Conservation (phyloP, 1,140 invertebrate species). For the Papilio dardanus region DNA sequence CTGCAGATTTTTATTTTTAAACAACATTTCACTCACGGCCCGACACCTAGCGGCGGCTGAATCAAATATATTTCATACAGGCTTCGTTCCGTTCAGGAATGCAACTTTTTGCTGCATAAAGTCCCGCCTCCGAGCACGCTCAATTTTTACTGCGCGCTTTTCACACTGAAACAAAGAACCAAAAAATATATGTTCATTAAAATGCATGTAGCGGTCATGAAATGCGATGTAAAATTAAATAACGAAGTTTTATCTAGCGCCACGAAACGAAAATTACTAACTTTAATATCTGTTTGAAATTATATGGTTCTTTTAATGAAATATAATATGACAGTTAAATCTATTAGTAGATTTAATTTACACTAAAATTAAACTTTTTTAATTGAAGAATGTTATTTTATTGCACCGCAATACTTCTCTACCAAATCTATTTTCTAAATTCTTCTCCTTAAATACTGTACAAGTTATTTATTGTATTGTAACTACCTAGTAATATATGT, state of each 20-base stretch:
- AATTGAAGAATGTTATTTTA: too few species aligned
- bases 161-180: background rate
- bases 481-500: too few species aligned
- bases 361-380: too few species aligned
- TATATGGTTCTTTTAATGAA: background rate
- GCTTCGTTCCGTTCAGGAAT: background rate
- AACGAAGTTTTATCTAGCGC: background rate
- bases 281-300: background rate
- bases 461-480: too few species aligned
- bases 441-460: too few species aligned
- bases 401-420: too few species aligned
- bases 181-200: constrained; percentile 8
- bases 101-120: constrained; percentile 10
- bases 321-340: too few species aligned
- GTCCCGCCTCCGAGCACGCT: background rate
- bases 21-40: background rate
- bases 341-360: too few species aligned
- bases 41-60: background rate
- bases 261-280: background rate
- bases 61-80: constrained; percentile 11
- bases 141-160: constrained; percentile 12
- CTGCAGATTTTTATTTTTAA: too few species aligned
- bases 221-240: background rate
- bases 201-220: constrained; percentile 8
- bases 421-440: too few species aligned